Evolutionary conservation across 2,113 vertebrate genomes (phyloP).

Genomic region (Callipepla californica): DNA sequence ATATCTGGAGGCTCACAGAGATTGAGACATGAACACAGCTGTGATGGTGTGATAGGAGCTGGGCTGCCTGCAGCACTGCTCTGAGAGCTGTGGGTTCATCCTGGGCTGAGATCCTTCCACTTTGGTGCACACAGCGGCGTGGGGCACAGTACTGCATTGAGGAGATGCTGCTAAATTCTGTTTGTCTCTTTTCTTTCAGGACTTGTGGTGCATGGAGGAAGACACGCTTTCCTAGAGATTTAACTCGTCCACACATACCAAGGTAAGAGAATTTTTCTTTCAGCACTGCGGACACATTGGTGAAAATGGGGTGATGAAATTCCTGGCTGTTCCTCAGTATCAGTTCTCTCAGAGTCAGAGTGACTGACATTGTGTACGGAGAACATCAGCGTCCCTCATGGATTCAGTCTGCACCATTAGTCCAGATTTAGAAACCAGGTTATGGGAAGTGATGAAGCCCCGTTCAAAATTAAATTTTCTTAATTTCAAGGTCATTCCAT

Average conservation of each 20-base stretch:
- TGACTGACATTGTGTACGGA: not conserved
- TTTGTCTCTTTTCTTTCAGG: conserved; percentile 37
- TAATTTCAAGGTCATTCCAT: conserved; percentile 13
- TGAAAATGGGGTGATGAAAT: not conserved
- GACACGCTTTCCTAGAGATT: conserved; percentile 1
- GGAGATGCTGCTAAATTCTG: not conserved
- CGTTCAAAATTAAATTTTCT: conserved; percentile 25
- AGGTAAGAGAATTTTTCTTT: conserved; percentile 36
- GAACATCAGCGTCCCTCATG: not conserved
- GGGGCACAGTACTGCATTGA: not conserved
- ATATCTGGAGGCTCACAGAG: not conserved
- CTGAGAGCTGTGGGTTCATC: not conserved
- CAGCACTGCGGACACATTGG: not conserved
- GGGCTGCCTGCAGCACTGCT: not conserved
- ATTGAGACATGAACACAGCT: not conserved
- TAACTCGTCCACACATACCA: not conserved
- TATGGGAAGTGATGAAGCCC: conserved; percentile 9
- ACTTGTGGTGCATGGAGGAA: conserved; percentile 64
- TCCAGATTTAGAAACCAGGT: conserved; percentile 65
- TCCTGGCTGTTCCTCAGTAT: not conserved
- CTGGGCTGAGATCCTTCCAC: not conserved
- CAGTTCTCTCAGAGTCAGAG: not conserved
- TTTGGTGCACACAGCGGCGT: fast-evolving
- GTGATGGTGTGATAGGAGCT: not conserved
- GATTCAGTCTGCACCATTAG: not conserved